Evolutionary conservation across 2,113 vertebrate genomes (phyloP), one percentile per base, ranked within the genome.

Genomic region (Anas platyrhynchos): DNA sequence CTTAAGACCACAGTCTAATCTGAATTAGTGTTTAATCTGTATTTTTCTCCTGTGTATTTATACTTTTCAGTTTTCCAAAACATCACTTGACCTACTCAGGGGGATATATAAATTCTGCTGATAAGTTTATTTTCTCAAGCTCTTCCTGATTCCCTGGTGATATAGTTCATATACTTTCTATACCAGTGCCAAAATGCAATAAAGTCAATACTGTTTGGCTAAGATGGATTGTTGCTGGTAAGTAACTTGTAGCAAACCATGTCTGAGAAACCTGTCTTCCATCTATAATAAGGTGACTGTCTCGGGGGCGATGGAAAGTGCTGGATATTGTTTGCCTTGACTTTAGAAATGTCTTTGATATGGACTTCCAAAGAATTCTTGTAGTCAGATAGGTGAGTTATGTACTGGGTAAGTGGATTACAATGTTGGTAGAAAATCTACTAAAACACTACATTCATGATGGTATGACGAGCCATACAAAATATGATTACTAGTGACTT

Each of bases 21-120:
- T 36, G 8, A 27, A 3, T 38, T 23, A 34, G 4, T 50, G 63
- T 75, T 38, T 82, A 73, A 29, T 66, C 6, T 46, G 0, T 34
- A 27, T 44, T 38, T 88, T 38, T 85, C 75, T 62, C 25, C 52
- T 29, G 29, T 26, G 6, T 9, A n/a, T 87, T 73, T 65, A 46
- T 2, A 32, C 1, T 21, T 71, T 31, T 78, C 22, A 66, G 9
- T 13, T 54, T 61, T 14, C 6, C 5, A 6, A 48, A 69, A 56
- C 21, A 67, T 1, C 5, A 62, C 10, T 25, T 46, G 44, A 95
- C 4, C 11, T 74, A 34, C 1, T 3, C 0, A 4, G 44, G 6
- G 3, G 0, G 2, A 55, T 29, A 76, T 3, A 41, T 1, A 52
- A 48, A 3, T 1, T 4, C 10, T 50, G 11, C 4, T n/a, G 23